phyloP scores from a whole-genome alignment of 30 jellyfish, hydroid and myxozoan genomes.

The Chrysaora quinquecirrha region DNA sequence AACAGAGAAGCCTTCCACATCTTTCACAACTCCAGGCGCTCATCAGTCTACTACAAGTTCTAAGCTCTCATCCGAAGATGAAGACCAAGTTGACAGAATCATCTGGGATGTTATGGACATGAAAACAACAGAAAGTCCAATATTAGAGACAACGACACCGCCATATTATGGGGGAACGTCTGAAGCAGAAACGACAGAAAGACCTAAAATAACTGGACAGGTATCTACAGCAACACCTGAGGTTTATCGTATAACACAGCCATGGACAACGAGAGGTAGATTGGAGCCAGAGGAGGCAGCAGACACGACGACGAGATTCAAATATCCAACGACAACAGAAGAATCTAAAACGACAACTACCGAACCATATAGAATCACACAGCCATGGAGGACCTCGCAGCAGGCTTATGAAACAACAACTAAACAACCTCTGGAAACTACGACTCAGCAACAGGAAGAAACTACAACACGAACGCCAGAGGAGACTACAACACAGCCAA shows the following conservation, averaged over 20 bases:
- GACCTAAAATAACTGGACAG: background rate
- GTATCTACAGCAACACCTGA: background rate
- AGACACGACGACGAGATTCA: background rate
- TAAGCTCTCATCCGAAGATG: constrained; percentile 23
- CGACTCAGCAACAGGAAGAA: background rate
- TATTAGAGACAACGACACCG: background rate
- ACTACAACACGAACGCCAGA: constrained; percentile 13
- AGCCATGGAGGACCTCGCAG: background rate
- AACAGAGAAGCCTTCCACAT: constrained; percentile 12
- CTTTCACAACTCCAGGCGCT: constrained; percentile 7
- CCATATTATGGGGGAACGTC: no score
- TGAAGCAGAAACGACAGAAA: background rate
- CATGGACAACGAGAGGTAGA: background rate
- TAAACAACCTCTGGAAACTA: background rate
- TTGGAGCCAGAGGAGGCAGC: background rate
- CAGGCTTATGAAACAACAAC: background rate
- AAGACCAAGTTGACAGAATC: constrained; percentile 44
- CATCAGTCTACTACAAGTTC: constrained; percentile 15
- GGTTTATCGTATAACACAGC: background rate
- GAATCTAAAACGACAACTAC: background rate
- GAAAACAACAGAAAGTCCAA: constrained; percentile 42
- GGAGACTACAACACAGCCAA: background rate
- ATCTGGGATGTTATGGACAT: constrained; percentile 58
- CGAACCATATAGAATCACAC: background rate
- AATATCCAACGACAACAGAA: background rate